Evolutionary conservation across 2,797 vertebrate genomes (phyloP).

Genomic region (Syncerus caffer): DNA sequence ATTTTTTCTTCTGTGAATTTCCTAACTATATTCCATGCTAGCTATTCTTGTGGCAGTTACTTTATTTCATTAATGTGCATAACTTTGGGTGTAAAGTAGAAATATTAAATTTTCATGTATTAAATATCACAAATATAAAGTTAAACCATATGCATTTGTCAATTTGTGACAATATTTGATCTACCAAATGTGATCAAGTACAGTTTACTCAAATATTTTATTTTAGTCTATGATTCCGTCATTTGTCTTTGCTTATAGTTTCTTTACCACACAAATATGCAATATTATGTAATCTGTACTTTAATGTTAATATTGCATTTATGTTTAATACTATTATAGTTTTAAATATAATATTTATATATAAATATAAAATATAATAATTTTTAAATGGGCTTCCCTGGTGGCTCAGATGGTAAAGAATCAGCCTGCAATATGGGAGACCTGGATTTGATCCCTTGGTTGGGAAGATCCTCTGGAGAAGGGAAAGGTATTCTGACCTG

Average conservation of each 20-base stretch:
- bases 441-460: background rate
- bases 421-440: background rate
- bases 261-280: background rate
- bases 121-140: background rate
- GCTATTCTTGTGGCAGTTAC: background rate
- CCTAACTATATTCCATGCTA: background rate
- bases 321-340: background rate
- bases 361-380: background rate
- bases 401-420: background rate
- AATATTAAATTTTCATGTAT: background rate
- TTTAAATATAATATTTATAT: background rate
- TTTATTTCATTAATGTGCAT: background rate
- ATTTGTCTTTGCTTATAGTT: background rate
- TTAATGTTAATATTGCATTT: background rate
- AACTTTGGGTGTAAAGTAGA: background rate
- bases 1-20: conserved; percentile 8
- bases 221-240: background rate
- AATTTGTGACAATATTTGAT: background rate
- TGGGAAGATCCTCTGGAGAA: background rate
- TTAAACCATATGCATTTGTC: background rate
- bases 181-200: background rate
- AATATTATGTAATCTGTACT: background rate
- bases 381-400: background rate
- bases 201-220: background rate
- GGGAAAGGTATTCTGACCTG: background rate